These are phyloP conservation scores for Drosophila mayri DNA, from an alignment of 1,140 invertebrate species.

Conservation along the genomic window DNA sequence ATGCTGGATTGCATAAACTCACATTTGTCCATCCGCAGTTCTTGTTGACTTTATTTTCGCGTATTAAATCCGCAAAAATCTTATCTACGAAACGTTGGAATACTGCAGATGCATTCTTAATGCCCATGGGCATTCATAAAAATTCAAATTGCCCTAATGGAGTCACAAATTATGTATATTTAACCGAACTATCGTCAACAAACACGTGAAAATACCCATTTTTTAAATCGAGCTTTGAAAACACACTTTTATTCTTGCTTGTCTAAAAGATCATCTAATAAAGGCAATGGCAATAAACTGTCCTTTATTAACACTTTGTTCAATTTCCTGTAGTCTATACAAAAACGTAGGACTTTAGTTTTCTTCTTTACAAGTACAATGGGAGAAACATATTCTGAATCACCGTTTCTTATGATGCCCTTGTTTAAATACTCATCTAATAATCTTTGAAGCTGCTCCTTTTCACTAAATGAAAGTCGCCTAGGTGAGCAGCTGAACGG, in stretches of 20 bases:
- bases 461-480: too few relatives aligned
- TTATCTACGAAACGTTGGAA: not conserved
- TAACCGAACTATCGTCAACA: not conserved
- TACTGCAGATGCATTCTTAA: not conserved
- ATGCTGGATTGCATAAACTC: not conserved
- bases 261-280: not conserved
- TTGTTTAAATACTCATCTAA: too few relatives aligned
- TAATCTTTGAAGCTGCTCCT: too few relatives aligned
- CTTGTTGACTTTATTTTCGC: not conserved
- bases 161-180: too few relatives aligned
- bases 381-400: too few relatives aligned
- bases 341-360: not conserved
- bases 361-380: too few relatives aligned
- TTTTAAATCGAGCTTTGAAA: not conserved
- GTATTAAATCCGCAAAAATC: not conserved
- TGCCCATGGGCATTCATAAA: not conserved
- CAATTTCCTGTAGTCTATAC: not conserved
- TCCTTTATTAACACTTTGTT: not conserved
- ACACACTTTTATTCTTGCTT: not conserved
- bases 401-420: too few relatives aligned
- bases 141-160: not conserved
- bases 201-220: not conserved
- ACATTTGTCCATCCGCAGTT: not conserved
- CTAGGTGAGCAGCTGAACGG: too few relatives aligned
- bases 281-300: not conserved